These are phyloP conservation scores for Leptinotarsa peninsularis DNA, from an alignment of 2,888 invertebrate species.

Conservation along the genomic window DNA sequence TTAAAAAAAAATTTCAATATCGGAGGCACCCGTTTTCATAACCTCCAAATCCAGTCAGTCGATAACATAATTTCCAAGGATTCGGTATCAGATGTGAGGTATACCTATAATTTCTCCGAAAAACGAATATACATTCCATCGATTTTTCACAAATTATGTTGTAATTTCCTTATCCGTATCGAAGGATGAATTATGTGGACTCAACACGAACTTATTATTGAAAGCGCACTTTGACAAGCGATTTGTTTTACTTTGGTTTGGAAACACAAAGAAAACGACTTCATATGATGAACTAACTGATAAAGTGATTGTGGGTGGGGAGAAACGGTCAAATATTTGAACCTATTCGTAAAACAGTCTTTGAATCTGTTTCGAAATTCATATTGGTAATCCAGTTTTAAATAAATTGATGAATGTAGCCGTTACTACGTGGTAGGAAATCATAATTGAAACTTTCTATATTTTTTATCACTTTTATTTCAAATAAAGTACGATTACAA, in stretches of 20 bases:
- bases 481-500: no score
- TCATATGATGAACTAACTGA: not conserved
- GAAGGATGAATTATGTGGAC: constrained; percentile 65
- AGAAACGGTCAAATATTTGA: not conserved
- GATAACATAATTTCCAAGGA: not conserved
- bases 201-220: constrained; percentile 67
- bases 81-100: not conserved
- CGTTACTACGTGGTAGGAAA: no score
- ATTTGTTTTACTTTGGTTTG: constrained; percentile 62
- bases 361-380: no score
- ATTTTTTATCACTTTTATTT: no score
- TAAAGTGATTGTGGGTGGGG: not conserved
- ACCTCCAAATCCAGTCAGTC: not conserved
- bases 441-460: no score
- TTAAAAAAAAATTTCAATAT: not conserved
- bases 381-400: no score
- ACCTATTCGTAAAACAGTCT: no score
- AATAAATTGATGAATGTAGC: no score
- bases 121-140: constrained; percentile 29
- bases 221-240: constrained; percentile 65
- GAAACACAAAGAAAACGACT: not conserved
- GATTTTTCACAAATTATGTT: constrained; percentile 59
- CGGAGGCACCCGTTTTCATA: not conserved
- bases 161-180: constrained; percentile 66
- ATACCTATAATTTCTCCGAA: constrained; percentile 23